Evolutionary conservation across 2,113 vertebrate genomes (phyloP), one percentile per base, ranked within the genome.

Genomic region (Neoarius graeffei): DNA sequence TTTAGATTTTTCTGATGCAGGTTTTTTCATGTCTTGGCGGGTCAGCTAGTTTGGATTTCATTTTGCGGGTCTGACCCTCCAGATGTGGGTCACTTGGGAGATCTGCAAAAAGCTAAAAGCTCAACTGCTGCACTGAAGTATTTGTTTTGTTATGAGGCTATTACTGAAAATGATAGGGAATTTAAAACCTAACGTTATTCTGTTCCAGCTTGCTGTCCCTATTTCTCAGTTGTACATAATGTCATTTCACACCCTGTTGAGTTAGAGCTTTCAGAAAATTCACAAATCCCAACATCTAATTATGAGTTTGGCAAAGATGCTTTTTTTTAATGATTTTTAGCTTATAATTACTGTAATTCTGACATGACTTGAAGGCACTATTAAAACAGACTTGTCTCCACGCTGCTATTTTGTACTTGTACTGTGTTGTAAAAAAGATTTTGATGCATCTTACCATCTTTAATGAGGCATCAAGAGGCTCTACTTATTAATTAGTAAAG

Each of bases 231-330:
- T 54, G 48, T 56, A 1, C 27, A 15, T 27, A n/a, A 27, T 7
- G 9, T 79, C 50, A 56, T 27, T 79, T 79, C 76, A 56, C 50
- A 56, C 76, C 15, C 76, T 8, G 5, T 8, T 56, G 2, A 79
- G 25, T 56, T n/a, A 79, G 76, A 79, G 23, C 23, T 77, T 50
- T 77, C 20, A 77, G 74, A n/a, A 56, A 79, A 56, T 79, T 79
- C 52, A 79, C 25, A 56, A 79, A 56, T 56, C 76, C 13, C 76
- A 56, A 54, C 50, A 54, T 48, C 48, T 79, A 56, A 79, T 79
- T 79, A 56, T 56, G 50, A 56, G 25, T 79, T 79, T 79, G 11
- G 25, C 52, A 54, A 15, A 79, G 50, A 56, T 56, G 25, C 76
- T 56, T 79, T 56, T 35, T 56, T 79, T 56, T 50, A 79, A 56